Base-by-base conservation (phyloP, 2,113 vertebrate genomes). In the Nicator chloris region DNA sequence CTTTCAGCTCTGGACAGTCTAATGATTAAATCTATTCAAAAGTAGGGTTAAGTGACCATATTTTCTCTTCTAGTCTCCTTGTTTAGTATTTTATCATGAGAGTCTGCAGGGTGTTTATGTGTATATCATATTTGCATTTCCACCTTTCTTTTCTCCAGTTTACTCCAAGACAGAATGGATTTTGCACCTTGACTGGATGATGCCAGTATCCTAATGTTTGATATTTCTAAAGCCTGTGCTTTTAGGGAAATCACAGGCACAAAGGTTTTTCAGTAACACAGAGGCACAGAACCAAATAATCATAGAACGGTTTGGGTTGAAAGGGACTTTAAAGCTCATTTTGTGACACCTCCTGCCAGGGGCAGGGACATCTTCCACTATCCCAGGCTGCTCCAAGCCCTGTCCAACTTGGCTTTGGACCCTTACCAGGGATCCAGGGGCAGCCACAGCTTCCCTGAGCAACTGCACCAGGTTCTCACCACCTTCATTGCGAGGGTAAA, bases 331-430 rank as follows among this genome's bases (percentile, higher is more conserved):
- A 30, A 50, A 50, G 0, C 3, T 2, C 44, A 35, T 3, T 26
- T 2, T 0, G 1, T 42, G 0, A 2, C 35, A n/a, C 3, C 13
- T 13, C 10, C 10, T 7, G 42, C 10, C 13, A 30, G 5, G 51
- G 9, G 5, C 70, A 85, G 51, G 50, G 51, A 24, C 24, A 13
- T 8, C 8, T 66, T 0, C 26, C 61, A 35, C 13, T 66, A 1
- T 30, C 12, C 50, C 68, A 72, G 56, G 45, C 1, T 10, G 20
- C 12, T 51, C 31, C 45, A 8, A 77, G 31, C 8, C 35, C 68
- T 31, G 20, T 65, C 70, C 82, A 57, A 0, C 20, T 30, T 57
- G 50, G 60, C 42, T 51, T 76, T 20, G 35, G 20, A 0, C 30
- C 56, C 7, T 65, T 1, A n/a, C 40, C 60, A 56, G 35, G 70